Conservation (phyloP, 2,113 vertebrate species). For the Petrocephalus microphthalmus region DNA sequence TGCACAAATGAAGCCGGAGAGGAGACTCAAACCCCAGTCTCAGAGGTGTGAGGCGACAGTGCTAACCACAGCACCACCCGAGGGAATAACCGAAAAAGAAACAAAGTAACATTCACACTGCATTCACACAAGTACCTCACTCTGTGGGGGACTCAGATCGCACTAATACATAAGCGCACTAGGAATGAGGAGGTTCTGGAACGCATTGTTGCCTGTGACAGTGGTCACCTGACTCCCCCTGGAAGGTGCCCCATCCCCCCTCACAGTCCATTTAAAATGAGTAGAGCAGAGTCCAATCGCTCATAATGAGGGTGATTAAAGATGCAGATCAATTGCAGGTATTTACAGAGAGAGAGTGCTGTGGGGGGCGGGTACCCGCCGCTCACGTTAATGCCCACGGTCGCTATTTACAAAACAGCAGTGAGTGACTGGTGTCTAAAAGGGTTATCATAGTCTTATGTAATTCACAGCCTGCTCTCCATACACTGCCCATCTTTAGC, state of each 20-base stretch:
- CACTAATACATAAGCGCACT: not conserved
- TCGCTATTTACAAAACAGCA: not conserved
- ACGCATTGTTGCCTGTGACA: not conserved
- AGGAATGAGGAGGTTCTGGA: not conserved
- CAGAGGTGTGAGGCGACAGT: not conserved
- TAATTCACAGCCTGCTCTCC: conserved; percentile 9
- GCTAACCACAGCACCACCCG: not conserved
- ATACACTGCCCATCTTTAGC: not conserved
- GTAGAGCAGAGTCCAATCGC: not conserved
- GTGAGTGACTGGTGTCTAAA: not conserved
- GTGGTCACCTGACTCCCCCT: not conserved
- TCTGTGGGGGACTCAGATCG: not conserved
- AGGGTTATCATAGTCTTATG: not conserved
- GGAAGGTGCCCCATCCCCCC: not conserved
- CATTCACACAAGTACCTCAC: not conserved
- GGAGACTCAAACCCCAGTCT: not conserved
- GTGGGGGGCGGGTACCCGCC: not conserved
- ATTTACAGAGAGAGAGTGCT: not conserved
- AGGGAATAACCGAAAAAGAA: not conserved
- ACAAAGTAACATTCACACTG: not conserved
- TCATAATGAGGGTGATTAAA: not conserved
- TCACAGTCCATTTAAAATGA: not conserved
- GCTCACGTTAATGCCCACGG: not conserved
- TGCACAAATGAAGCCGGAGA: not conserved
- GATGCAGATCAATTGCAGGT: not conserved